These are phyloP conservation scores for Clitarchus hookeri DNA, from an alignment of 2,888 invertebrate species.

Conservation along the genomic window DNA sequence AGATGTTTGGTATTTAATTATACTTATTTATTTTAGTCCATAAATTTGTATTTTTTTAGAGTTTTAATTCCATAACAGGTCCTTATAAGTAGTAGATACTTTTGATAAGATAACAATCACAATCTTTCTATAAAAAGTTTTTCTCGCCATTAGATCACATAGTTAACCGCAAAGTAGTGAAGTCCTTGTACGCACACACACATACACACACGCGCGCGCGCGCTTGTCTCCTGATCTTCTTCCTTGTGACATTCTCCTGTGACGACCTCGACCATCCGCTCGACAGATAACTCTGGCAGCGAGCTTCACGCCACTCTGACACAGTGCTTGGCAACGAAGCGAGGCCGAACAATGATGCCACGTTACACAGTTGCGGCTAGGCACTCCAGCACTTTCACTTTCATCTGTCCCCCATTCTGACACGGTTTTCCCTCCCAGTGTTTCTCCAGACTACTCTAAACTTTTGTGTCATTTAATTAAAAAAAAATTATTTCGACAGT, in stretches of 20 bases:
- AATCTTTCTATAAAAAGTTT: not conserved
- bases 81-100: slow-evolving; percentile 1
- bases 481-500: too few relatives aligned
- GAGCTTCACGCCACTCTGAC: not conserved
- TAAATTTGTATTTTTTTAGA: not conserved
- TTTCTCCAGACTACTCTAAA: not conserved
- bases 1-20: not conserved
- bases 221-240: not conserved
- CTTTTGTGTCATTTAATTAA: not conserved
- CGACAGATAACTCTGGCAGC: not conserved
- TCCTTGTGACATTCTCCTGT: not conserved
- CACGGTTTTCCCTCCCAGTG: not conserved
- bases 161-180: not conserved
- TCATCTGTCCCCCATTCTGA: not conserved
- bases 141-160: not conserved
- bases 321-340: not conserved
- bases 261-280: too few relatives aligned
- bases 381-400: too few relatives aligned
- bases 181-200: not conserved
- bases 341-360: not conserved
- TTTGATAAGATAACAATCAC: not conserved
- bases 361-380: not conserved
- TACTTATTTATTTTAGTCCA: slow-evolving; percentile 4
- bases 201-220: not conserved
- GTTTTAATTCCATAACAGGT: slow-evolving; percentile 1